Base-by-base conservation (phyloP, 2,797 vertebrate genomes). In the Gallinago nigripennis region DNA sequence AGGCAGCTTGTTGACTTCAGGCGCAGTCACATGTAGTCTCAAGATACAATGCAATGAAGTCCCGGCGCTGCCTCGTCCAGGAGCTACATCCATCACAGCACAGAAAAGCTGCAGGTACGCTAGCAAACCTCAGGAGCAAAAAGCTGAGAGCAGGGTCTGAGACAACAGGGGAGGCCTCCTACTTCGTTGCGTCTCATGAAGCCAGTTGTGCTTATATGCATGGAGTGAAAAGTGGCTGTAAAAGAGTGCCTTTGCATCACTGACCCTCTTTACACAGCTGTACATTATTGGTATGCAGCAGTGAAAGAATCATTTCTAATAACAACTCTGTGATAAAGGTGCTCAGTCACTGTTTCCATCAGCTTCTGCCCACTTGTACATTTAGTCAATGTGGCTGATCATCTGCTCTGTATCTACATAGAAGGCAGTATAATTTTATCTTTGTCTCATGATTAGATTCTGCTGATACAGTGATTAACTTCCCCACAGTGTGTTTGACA, bases 61-160 rank as follows among this genome's bases (percentile, higher is more conserved):
- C 35, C 24, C 8, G 18, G 28, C 0, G 2, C 24, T 73, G 77
- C 51, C 56, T 77, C 1, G 0, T 28, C 48, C 68, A 58, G 43
- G 39, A 88, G 24, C 57, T 66, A 23, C 1, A 1, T 33, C 58
- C 39, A 21, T 15, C 35, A 7, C 0, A 0, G 68, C 58, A 53
- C 33, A 71, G 54, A 50, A 51, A 0, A 2, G n/a, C 58, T 28
- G 50, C 18, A 35, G 72, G n/a, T 46, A 53, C 0, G 0, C 12
- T 8, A 53, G 61, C 48, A 71, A 82, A 71, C 18, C 23, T 9
- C 30, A 37, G 45, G 35, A 84, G 57, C 31, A 73, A 54, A 88
- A 53, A 77, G 37, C 37, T 69, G 46, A 33, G 72, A 61, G 28
- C 1, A 2, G 16, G 17, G 16, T 28, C 35, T 68, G n/a, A 86